phyloP scores from a whole-genome alignment of 37 sponge, comb jelly and placozoan genomes.

The Bolinopsis microptera region DNA sequence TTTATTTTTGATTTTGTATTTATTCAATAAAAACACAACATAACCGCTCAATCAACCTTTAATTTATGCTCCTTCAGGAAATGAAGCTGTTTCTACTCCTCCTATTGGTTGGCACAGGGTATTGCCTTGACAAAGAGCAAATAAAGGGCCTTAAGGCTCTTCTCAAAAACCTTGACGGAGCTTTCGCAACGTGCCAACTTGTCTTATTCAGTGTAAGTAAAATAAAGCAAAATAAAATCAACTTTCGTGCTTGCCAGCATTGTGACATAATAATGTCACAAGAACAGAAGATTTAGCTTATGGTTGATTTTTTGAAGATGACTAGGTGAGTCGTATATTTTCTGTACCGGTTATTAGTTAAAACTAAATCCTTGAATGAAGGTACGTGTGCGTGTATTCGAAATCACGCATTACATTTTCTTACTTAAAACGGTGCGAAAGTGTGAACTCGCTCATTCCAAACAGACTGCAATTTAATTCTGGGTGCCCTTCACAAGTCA shows the following conservation, averaged over 20 bases:
- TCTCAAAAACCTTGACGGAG: constrained; percentile 9
- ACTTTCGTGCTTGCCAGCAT: background rate
- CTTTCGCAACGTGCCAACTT: constrained; percentile 24
- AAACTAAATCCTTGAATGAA: too few species aligned
- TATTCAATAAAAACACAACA: too few species aligned
- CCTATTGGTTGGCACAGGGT: background rate
- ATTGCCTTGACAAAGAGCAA: background rate
- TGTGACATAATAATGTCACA: background rate
- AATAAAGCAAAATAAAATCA: background rate
- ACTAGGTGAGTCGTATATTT: background rate
- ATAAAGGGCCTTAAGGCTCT: constrained; percentile 30
- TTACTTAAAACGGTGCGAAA: too few species aligned
- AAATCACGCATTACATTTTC: too few species aligned
- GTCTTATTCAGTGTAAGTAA: constrained; percentile 41
- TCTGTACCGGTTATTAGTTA: background rate
- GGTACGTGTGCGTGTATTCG: too few species aligned
- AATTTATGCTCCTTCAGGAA: too few species aligned
- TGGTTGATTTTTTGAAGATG: background rate
- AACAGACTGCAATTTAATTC: too few species aligned
- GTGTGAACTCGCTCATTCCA: too few species aligned
- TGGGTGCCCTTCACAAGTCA: too few species aligned
- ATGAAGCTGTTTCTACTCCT: background rate
- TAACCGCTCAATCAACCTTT: too few species aligned
- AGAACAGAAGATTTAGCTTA: background rate
- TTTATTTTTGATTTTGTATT: too few species aligned